Evolutionary conservation across 1,140 invertebrate genomes (phyloP).

Genomic region (Pollicipes pollicipes): DNA sequence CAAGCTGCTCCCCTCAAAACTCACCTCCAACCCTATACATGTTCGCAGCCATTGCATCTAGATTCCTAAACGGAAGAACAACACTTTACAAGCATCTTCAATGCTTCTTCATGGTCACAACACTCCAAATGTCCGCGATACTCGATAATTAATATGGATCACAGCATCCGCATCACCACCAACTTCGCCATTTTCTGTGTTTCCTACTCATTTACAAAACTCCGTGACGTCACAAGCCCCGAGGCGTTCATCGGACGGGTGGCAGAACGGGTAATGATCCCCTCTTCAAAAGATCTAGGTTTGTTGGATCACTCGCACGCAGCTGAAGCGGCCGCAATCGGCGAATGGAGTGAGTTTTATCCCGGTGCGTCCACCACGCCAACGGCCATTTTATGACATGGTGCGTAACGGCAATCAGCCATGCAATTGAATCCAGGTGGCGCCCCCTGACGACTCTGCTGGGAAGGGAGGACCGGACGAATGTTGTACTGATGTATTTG

Average conservation of each 20-base stretch:
- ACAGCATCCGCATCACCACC: not conserved
- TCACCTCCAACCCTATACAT: not conserved
- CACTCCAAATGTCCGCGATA: not conserved
- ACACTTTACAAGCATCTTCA: not conserved
- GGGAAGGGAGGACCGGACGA: not conserved
- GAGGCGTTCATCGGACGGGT: not conserved
- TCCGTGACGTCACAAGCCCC: not conserved
- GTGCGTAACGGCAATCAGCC: conserved; percentile 1
- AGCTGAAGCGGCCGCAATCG: no score
- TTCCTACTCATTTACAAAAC: conserved; percentile 1
- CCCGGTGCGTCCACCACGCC: no score
- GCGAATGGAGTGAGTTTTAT: no score
- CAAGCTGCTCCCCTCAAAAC: not conserved
- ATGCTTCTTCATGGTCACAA: not conserved
- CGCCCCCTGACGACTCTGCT: not conserved
- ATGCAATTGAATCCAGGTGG: conserved; percentile 1
- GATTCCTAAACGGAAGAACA: not conserved
- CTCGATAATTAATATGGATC: not conserved
- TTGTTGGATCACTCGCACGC: no score
- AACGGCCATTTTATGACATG: not conserved
- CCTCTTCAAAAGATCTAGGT: no score
- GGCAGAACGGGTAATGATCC: not conserved
- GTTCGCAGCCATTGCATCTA: not conserved
- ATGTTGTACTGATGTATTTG: not conserved
- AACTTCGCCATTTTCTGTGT: conserved; percentile 1